Conservation (phyloP, 2,888 invertebrate genomes). For the Troides oblongomaculatus region DNA sequence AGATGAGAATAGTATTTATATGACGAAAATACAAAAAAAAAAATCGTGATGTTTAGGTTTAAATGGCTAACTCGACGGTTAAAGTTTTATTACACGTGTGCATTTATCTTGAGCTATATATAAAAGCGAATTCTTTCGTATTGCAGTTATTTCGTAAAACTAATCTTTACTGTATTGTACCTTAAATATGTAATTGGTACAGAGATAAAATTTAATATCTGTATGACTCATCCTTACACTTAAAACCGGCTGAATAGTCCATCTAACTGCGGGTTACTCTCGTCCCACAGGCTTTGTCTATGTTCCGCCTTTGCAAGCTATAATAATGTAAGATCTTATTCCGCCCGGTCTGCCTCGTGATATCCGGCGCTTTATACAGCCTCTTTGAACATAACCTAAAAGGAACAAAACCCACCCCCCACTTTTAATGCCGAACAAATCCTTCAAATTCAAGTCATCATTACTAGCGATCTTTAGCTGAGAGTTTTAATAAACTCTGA, state of each 20-base stretch:
- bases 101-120: too few species aligned
- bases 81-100: too few species aligned
- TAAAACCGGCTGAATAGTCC: constrained; percentile 20
- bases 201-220: background rate
- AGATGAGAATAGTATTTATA: too few species aligned
- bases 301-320: constrained; percentile 48
- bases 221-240: constrained; percentile 3
- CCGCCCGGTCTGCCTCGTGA: constrained; percentile 53
- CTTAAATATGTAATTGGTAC: background rate
- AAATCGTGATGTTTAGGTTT: too few species aligned
- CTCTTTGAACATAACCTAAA: constrained; percentile 36
- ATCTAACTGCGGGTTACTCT: constrained; percentile 43
- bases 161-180: too few species aligned
- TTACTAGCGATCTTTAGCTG: too few species aligned
- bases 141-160: too few species aligned
- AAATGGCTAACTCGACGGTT: too few species aligned
- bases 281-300: constrained; percentile 58
- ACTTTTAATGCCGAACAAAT: constrained; percentile 1
- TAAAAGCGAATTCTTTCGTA: too few species aligned
- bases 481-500: too few species aligned
- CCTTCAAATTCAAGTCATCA: background rate
- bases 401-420: background rate
- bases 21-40: too few species aligned
- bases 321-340: constrained; percentile 55
- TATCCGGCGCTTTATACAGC: constrained; percentile 67